Evolutionary conservation across 2,888 invertebrate genomes (phyloP).

Genomic region (Terebella lapidaria): DNA sequence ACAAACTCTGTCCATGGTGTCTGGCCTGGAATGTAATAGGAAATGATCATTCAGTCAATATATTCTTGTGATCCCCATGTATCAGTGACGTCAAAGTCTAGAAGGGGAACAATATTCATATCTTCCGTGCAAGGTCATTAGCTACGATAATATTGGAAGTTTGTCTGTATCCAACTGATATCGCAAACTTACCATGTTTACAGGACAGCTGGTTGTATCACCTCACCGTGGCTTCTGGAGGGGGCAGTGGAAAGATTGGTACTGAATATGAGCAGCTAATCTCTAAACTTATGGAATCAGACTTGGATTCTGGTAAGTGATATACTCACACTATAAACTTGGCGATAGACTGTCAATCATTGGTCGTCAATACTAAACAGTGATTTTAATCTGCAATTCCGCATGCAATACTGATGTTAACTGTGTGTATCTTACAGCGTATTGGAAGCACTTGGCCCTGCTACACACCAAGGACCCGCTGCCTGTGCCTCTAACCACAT

Average conservation of each 20-base stretch:
- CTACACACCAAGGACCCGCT: constrained; percentile 88
- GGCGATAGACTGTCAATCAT: too few relatives aligned
- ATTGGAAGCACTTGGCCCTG: constrained; percentile 89
- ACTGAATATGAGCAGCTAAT: constrained; percentile 89
- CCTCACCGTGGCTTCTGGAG: constrained; percentile 85
- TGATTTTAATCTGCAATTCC: too few relatives aligned
- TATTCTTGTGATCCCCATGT: not conserved
- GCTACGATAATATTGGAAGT: too few relatives aligned
- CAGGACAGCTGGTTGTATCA: constrained; percentile 64
- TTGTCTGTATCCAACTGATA: too few relatives aligned
- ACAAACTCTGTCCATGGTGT: not conserved
- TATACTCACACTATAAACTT: too few relatives aligned
- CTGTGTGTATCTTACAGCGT: constrained; percentile 38
- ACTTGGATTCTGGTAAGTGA: constrained; percentile 65
- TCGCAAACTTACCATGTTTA: not conserved
- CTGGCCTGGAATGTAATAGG: not conserved
- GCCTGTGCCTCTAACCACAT: constrained; percentile 80
- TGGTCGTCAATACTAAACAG: too few relatives aligned
- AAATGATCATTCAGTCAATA: not conserved
- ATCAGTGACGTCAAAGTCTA: not conserved
- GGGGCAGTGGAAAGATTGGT: constrained; percentile 82
- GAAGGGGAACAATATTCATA: too few relatives aligned
- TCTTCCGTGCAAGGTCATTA: too few relatives aligned
- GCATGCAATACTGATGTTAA: too few relatives aligned
- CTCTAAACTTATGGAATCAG: constrained; percentile 93